Evolutionary conservation across 2,113 vertebrate species (phyloP).

Genomic region (Numida meleagris): DNA sequence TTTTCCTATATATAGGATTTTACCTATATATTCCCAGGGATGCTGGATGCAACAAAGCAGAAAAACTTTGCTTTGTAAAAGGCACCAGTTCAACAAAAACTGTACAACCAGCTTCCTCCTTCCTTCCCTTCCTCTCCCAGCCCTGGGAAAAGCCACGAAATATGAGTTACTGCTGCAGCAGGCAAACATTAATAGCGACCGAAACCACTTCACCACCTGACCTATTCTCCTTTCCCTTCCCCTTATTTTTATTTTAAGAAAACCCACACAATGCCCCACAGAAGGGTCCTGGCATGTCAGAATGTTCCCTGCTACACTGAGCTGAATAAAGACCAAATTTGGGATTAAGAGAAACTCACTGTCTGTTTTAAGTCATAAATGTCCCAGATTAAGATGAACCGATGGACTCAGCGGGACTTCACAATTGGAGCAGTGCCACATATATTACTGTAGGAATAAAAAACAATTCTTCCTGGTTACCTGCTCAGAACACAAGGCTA

Average conservation of each 20-base stretch:
- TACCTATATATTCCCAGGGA: neutral
- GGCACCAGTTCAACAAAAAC: neutral
- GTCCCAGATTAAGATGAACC: neutral
- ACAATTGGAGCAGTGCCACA: neutral
- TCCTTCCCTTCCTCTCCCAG: conserved; percentile 28
- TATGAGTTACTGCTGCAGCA: neutral
- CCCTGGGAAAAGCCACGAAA: neutral
- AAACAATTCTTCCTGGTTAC: neutral
- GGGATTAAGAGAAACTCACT: neutral
- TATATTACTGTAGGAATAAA: neutral
- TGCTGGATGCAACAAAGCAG: neutral
- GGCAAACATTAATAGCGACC: conserved; percentile 19
- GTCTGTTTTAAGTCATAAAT: neutral
- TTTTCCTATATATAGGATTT: neutral
- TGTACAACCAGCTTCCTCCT: conserved; percentile 9
- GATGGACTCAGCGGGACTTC: neutral
- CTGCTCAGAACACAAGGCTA: neutral
- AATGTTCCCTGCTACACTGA: neutral
- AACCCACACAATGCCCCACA: neutral
- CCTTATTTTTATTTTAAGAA: conserved; percentile 34
- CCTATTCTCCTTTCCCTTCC: conserved; percentile 24
- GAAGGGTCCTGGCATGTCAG: neutral
- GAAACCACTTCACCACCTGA: conserved; percentile 27
- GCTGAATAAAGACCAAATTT: neutral
- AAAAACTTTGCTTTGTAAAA: neutral